Evolutionary conservation across 2,113 vertebrate species (phyloP).

Genomic region (Plecturocebus donacophilus): DNA sequence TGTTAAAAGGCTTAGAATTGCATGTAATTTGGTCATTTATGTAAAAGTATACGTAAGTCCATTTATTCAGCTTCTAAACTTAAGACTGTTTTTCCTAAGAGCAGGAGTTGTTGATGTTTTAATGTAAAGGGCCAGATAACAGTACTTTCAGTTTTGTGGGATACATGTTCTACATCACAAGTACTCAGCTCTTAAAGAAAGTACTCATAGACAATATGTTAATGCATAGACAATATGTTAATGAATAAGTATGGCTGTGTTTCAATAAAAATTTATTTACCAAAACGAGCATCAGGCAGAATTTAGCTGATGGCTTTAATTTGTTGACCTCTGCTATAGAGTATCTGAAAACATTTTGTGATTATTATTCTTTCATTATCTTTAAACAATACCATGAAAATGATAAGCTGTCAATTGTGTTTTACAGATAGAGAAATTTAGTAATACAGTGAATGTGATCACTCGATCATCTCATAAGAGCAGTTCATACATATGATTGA

Average conservation of each 20-base stretch:
- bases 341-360: not conserved
- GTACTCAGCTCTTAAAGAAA: not conserved
- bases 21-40: not conserved
- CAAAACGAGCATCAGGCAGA: not conserved
- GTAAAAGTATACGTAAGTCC: not conserved
- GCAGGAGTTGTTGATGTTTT: not conserved
- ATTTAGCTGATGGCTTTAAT: not conserved
- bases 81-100: not conserved
- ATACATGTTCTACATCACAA: not conserved
- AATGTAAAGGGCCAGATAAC: not conserved
- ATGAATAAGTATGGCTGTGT: not conserved
- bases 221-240: not conserved
- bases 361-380: not conserved
- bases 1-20: not conserved
- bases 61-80: constrained; percentile 6
- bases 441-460: not conserved
- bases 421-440: not conserved
- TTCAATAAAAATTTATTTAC: constrained; percentile 45
- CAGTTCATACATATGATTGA: not conserved
- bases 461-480: not conserved
- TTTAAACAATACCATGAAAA: not conserved
- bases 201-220: not conserved
- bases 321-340: not conserved
- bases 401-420: not conserved
- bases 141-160: constrained; percentile 11